Percentiles rank a stretch among this genome's conserved stretches.
Evolutionary conservation across 2,113 vertebrate species (phyloP).

Genomic region (Pampusana beccarii): DNA sequence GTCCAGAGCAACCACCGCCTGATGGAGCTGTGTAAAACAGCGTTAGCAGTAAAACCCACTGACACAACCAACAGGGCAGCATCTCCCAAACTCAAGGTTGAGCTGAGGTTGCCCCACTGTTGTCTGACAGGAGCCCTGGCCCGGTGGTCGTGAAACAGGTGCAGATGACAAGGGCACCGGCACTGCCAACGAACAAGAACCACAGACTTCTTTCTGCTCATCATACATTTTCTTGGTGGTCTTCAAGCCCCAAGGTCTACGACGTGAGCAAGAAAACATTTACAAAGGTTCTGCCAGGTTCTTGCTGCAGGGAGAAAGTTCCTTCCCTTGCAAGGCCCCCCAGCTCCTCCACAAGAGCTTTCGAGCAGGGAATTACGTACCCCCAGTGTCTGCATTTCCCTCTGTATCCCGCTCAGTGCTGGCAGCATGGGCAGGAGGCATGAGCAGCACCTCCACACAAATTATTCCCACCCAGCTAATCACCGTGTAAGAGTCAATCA

Average conservation of each 20-base stretch:
- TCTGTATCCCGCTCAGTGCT: background rate
- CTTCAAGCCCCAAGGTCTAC: background rate
- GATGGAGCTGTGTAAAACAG: fast-evolving
- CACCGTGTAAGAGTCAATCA: background rate
- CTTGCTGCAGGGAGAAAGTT: background rate
- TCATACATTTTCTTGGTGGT: background rate
- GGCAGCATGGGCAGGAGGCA: background rate
- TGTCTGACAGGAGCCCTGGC: too few relatives aligned
- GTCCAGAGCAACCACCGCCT: background rate
- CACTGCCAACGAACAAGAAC: background rate
- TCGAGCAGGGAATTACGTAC: too few relatives aligned
- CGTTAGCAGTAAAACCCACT: background rate
- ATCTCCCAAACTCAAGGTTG: fast-evolving
- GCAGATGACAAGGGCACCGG: too few relatives aligned
- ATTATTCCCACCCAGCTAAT: background rate
- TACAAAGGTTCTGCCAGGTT: background rate
- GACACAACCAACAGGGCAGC: background rate
- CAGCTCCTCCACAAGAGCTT: background rate
- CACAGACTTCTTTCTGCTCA: background rate
- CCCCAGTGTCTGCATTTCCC: too few relatives aligned
- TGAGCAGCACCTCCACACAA: background rate
- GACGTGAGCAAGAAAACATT: background rate
- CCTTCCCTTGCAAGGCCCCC: background rate
- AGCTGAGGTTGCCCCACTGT: fast-evolving
- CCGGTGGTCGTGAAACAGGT: too few relatives aligned